phyloP scores from a whole-genome alignment of 2,888 invertebrate species.

The Lymantria dispar region DNA sequence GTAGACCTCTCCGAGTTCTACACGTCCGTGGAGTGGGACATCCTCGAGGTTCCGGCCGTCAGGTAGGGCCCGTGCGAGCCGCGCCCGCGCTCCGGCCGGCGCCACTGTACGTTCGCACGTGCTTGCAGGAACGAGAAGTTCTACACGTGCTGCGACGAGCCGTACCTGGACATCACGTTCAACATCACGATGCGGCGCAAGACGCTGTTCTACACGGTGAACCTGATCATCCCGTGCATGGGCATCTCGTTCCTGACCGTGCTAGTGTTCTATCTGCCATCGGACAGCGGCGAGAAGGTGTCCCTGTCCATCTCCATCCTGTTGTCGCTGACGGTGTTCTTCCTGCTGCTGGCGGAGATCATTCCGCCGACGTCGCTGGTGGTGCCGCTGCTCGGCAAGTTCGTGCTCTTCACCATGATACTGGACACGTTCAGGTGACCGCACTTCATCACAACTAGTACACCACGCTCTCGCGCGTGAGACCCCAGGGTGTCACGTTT shows the following conservation, averaged over 20 bases:
- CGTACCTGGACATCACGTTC: constrained; percentile 97
- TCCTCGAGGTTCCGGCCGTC: constrained; percentile 96
- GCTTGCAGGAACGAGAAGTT: constrained; percentile 96
- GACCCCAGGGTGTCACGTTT: no score
- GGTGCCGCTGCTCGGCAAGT: constrained; percentile 96
- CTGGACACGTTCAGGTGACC: constrained; percentile 94
- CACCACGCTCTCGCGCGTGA: no score
- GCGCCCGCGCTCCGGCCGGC: neutral
- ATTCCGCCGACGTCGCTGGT: constrained; percentile 93
- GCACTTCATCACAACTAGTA: no score
- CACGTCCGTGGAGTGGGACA: constrained; percentile 99
- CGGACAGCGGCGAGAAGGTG: constrained; percentile 99
- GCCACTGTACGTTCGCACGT: constrained; percentile 75
- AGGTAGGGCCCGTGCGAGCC: constrained; percentile 73
- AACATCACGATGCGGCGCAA: constrained; percentile 98
- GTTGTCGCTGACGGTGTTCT: constrained; percentile 97
- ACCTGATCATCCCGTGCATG: constrained; percentile 98
- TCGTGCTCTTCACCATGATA: constrained; percentile 97
- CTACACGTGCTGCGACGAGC: constrained; percentile 98
- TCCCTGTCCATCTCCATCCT: constrained; percentile 97
- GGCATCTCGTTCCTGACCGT: constrained; percentile 98
- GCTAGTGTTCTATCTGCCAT: constrained; percentile 98
- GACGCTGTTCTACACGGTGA: constrained; percentile 98
- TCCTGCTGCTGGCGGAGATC: constrained; percentile 88
- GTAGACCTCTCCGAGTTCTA: constrained; percentile 99